Evolutionary conservation across 2,797 vertebrate genomes (phyloP).

Genomic region (Mus caroli): DNA sequence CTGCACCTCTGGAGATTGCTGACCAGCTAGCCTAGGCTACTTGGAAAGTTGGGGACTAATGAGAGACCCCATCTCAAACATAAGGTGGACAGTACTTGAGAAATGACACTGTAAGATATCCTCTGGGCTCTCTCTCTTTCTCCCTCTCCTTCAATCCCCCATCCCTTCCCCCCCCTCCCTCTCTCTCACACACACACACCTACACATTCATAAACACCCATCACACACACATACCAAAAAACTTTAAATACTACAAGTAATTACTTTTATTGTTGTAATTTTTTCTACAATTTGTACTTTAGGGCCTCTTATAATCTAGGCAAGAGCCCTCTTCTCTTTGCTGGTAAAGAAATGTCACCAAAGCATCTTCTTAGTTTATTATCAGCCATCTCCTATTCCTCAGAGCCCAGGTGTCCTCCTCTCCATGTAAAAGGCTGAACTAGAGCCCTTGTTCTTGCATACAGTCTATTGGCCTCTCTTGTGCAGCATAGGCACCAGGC

Average conservation of each 20-base stretch:
- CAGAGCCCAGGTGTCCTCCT: not conserved
- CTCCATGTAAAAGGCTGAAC: not conserved
- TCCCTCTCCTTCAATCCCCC: not conserved
- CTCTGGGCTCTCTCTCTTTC: not conserved
- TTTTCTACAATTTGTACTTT: not conserved
- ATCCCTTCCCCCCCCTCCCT: too few relatives aligned
- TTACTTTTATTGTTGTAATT: not conserved
- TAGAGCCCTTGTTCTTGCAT: not conserved
- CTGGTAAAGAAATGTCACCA: not conserved
- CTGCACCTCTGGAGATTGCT: not conserved
- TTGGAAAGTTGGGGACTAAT: not conserved
- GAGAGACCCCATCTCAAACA: not conserved
- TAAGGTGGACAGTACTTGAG: not conserved
- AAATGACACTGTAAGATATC: not conserved
- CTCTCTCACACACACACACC: not conserved
- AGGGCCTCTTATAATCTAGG: not conserved
- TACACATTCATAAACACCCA: not conserved
- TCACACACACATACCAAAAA: not conserved
- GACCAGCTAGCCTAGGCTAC: not conserved
- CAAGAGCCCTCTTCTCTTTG: not conserved
- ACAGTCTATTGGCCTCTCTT: not conserved
- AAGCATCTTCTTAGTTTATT: constrained; percentile 1
- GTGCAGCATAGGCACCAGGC: too few relatives aligned
- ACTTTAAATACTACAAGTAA: not conserved
- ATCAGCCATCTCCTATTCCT: not conserved